These are phyloP conservation scores for Plebejus anna DNA, from an alignment of 2,888 invertebrate genomes.

Conservation along the genomic window DNA sequence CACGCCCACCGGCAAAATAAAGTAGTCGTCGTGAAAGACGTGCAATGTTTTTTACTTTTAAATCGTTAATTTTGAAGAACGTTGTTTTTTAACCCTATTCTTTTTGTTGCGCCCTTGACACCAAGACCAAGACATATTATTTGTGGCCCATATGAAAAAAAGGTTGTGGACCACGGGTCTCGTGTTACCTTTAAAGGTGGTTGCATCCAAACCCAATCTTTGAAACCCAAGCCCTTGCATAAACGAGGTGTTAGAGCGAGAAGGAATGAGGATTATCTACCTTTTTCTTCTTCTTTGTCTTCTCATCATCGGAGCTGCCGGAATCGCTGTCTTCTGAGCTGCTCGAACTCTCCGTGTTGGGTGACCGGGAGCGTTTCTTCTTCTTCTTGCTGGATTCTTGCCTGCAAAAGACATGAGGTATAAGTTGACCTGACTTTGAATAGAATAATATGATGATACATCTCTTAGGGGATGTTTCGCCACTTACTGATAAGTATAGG, in stretches of 20 bases:
- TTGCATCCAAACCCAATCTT: conserved; percentile 38
- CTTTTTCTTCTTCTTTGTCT: conserved; percentile 68
- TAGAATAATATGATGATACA: too few species aligned
- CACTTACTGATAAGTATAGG: too few species aligned
- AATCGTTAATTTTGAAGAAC: too few species aligned
- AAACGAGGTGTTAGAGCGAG: conserved; percentile 34
- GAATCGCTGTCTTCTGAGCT: conserved; percentile 66
- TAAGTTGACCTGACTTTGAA: neutral
- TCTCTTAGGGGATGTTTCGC: too few species aligned
- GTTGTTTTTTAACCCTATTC: too few species aligned
- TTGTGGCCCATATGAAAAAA: too few species aligned
- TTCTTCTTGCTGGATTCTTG: conserved; percentile 74
- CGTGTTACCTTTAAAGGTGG: neutral
- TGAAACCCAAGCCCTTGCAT: conserved; percentile 37
- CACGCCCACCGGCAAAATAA: too few species aligned
- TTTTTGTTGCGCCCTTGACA: too few species aligned
- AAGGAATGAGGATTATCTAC: conserved; percentile 49
- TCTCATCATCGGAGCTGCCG: conserved; percentile 60
- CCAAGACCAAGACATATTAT: too few species aligned
- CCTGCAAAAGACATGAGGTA: conserved; percentile 43
- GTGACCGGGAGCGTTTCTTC: conserved; percentile 80
- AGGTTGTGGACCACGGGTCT: too few species aligned
- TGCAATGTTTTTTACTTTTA: too few species aligned
- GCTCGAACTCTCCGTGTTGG: conserved; percentile 72
- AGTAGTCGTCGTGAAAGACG: too few species aligned